Base-by-base conservation (phyloP, 2,888 invertebrate genomes). In the Rhynchonema sp. region DNA sequence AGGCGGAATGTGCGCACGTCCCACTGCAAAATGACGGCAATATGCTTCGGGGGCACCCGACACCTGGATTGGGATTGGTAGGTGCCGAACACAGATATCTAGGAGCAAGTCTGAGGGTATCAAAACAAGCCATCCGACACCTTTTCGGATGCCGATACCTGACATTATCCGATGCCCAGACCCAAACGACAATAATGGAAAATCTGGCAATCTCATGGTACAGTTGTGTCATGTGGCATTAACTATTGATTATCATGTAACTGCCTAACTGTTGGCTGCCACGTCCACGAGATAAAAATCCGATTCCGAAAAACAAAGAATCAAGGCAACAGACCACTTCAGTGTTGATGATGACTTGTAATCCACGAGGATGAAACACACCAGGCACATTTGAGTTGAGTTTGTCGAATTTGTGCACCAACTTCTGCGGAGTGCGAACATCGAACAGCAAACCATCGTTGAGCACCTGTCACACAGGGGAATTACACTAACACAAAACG, bases 381-480 rank as follows among this genome's bases (percentile, higher is more conserved):
- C 94, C 96, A 71, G 88, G 92, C 60, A 91, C 82, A 53, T 85
- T 85, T 72, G 90, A 87, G 78, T 94, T 96, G 46, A 98, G 80
- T 75, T 96, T 96, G 77, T 98, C 98, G 72, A 98, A 87, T 74
- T 94, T 92, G 77, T 94, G 92, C 26, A 61, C 46, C n/a, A 46
- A 1, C 22, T 25, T n/a, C 13, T 17, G 6, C 1, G 30, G 1
- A 17, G 30, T 20, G 26, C 84, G 82, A 13, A 89, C 84, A 73
- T 96, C 94, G 85, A 90, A 96, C 0, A 96, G 76, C 0, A 94
- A 90, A 49, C 96, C 94, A 74, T 96, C 94, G 60, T 87, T 87
- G 13, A 96, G 77, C n/a, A 96, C 20, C 49, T 49, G 49, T n/a
- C n/a, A n/a, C 9, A 38, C 9, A 38, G 77, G 86, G 85, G 1